These are phyloP conservation scores for Suricata suricatta DNA, from an alignment of 2,113 vertebrate genomes.

Conservation along the genomic window DNA sequence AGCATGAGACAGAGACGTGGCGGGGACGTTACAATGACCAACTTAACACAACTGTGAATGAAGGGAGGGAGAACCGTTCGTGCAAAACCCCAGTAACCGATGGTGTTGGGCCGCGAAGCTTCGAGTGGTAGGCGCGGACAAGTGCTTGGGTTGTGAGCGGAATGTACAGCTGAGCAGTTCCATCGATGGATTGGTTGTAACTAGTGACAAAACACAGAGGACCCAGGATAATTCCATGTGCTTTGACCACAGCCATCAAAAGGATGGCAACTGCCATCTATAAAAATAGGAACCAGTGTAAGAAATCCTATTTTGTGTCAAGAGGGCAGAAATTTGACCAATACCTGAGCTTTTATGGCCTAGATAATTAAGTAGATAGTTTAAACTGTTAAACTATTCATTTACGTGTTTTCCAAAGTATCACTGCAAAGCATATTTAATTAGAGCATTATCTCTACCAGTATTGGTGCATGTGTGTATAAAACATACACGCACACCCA, in stretches of 20 bases:
- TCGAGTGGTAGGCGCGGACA: not conserved
- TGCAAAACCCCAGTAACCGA: not conserved
- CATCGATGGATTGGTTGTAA: not conserved
- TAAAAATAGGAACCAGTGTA: not conserved
- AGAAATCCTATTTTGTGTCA: not conserved
- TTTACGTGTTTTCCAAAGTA: not conserved
- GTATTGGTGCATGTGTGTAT: rapidly evolving
- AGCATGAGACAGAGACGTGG: not conserved
- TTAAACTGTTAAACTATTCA: not conserved
- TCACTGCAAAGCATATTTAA: not conserved
- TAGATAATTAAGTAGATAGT: not conserved
- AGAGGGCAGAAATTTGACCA: not conserved
- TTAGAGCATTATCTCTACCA: not conserved
- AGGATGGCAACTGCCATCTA: not conserved
- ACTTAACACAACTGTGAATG: not conserved
- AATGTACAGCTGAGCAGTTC: not conserved
- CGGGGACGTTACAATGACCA: rapidly evolving
- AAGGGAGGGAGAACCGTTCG: too few relatives aligned
- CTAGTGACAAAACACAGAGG: not conserved
- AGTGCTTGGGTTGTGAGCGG: not conserved
- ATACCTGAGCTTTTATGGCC: not conserved
- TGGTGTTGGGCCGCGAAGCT: not conserved
- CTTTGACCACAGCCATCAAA: not conserved
- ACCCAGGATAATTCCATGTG: not conserved
- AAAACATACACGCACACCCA: rapidly evolving